phyloP scores from a whole-genome alignment of 35 echinoderm and acorn worm genomes.

The Heliocidaris tuberculata region DNA sequence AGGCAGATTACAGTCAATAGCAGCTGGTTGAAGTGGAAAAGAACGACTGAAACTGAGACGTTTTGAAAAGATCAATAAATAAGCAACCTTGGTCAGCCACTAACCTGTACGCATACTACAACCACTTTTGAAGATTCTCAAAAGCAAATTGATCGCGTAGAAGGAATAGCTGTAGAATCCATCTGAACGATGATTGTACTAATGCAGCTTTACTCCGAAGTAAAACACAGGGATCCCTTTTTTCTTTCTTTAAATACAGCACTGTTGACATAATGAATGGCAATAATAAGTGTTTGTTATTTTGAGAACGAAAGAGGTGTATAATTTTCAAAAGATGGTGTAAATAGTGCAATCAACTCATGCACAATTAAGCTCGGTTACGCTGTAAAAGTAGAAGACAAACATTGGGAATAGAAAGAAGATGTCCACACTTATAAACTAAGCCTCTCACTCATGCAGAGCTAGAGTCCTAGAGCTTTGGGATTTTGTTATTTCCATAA shows the following conservation, averaged over 20 bases:
- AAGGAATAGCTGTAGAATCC: background rate
- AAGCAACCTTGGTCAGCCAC: background rate
- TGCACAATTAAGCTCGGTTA: no score
- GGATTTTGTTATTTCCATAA: no score
- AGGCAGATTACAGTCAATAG: background rate
- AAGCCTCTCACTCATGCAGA: no score
- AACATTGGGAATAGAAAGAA: no score
- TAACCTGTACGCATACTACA: background rate
- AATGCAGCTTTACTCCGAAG: background rate
- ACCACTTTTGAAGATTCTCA: background rate
- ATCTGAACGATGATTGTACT: background rate
- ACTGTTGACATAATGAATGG: no score
- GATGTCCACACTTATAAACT: no score
- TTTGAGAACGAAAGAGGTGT: background rate
- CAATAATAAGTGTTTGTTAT: background rate
- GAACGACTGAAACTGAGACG: background rate
- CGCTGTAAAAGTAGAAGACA: no score
- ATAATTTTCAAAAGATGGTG: background rate
- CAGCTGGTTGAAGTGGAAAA: background rate
- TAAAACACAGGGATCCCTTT: no score
- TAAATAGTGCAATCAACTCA: no score
- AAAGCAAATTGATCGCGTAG: background rate
- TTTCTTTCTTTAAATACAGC: no score
- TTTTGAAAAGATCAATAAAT: background rate
- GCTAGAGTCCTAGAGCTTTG: no score